These are phyloP conservation scores for Leptinotarsa tumamoca DNA, from an alignment of 2,888 invertebrate genomes.

Conservation along the genomic window DNA sequence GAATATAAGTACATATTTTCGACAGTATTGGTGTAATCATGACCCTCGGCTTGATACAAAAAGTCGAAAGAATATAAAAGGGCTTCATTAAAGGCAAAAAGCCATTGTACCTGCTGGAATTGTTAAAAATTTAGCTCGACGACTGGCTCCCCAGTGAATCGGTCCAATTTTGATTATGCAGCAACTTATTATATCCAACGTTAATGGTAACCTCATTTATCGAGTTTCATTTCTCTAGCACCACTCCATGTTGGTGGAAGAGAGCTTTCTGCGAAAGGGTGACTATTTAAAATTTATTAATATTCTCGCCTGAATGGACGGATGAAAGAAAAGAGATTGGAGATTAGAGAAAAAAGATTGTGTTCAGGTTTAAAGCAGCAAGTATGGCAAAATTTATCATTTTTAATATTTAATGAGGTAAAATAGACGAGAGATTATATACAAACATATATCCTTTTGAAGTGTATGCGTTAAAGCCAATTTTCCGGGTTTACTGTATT, in stretches of 20 bases:
- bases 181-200: constrained; percentile 18
- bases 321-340: background rate
- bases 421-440: too few species aligned
- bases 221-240: constrained; percentile 5
- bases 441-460: too few species aligned
- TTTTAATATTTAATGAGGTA: too few species aligned
- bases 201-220: constrained; percentile 25
- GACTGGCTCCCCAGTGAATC: constrained; percentile 1
- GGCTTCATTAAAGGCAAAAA: constrained; percentile 14
- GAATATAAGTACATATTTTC: background rate
- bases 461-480: too few species aligned
- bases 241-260: constrained; percentile 1
- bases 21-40: too few species aligned
- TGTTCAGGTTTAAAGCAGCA: too few species aligned
- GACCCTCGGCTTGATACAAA: background rate
- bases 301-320: background rate
- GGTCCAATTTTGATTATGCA: constrained; percentile 26
- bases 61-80: constrained; percentile 6
- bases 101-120: constrained; percentile 4
- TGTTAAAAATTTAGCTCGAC: constrained; percentile 11
- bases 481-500: too few species aligned
- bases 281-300: constrained; percentile 1
- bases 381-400: too few species aligned
- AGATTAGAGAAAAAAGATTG: background rate
- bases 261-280: background rate